Conservation (phyloP, 2,113 vertebrate genomes). For the Tichodroma muraria region DNA sequence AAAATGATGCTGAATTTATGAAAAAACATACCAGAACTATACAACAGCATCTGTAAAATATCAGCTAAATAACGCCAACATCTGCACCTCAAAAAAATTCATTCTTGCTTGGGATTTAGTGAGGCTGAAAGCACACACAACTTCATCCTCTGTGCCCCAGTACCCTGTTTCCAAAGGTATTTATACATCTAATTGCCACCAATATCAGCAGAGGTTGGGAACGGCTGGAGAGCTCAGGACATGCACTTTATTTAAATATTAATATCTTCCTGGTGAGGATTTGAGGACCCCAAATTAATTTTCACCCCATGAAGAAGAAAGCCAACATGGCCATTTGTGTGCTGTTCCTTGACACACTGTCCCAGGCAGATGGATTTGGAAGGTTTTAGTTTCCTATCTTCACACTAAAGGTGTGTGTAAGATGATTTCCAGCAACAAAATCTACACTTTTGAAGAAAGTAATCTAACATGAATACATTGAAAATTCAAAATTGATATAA, state of each 20-base stretch:
- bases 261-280: neutral
- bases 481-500: neutral
- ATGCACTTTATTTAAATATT: neutral
- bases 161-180: neutral
- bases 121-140: neutral
- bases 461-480: neutral
- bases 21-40: neutral
- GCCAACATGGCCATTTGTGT: accelerated
- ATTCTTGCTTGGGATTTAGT: neutral
- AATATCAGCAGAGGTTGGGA: neutral
- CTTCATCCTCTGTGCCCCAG: neutral
- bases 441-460: neutral
- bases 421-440: neutral
- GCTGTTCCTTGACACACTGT: neutral
- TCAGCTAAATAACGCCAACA: neutral
- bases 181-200: neutral
- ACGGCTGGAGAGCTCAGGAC: neutral
- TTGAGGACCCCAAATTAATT: neutral
- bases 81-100: neutral
- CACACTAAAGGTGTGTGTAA: neutral
- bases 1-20: neutral
- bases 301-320: neutral
- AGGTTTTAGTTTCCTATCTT: neutral
- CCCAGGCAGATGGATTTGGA: neutral
- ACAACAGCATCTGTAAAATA: neutral